phyloP scores from a whole-genome alignment of 2,797 vertebrate genomes.

The Chrosomus eos region DNA sequence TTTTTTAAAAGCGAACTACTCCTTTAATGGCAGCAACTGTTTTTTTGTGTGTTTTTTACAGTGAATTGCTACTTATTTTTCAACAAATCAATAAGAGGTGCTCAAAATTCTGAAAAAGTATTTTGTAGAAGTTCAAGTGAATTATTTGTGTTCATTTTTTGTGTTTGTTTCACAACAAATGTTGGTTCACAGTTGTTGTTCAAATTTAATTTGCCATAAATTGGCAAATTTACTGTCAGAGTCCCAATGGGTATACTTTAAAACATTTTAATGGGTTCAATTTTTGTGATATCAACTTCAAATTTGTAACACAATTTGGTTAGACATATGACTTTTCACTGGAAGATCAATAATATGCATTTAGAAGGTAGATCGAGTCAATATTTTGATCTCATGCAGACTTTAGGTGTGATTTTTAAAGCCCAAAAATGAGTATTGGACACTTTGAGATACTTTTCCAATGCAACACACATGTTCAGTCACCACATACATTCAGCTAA shows the following conservation, averaged over 20 bases:
- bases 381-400: not conserved
- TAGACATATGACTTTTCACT: not conserved
- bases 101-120: not conserved
- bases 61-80: not conserved
- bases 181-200: not conserved
- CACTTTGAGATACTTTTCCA: not conserved
- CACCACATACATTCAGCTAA: not conserved
- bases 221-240: too few relatives aligned
- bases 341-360: not conserved
- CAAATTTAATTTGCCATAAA: not conserved
- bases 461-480: not conserved
- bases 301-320: not conserved
- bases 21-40: too few relatives aligned
- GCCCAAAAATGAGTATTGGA: not conserved
- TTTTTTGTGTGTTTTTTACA: too few relatives aligned
- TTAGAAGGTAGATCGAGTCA: not conserved
- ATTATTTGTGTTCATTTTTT: not conserved
- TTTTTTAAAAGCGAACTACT: too few relatives aligned
- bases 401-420: not conserved
- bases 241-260: not conserved
- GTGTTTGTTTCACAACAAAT: not conserved
- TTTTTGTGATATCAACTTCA: not conserved
- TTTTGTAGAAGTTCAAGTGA: not conserved
- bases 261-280: not conserved
- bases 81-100: not conserved